Base-by-base conservation (phyloP, 2,888 invertebrate species). In the Stegana nigrithorax region DNA sequence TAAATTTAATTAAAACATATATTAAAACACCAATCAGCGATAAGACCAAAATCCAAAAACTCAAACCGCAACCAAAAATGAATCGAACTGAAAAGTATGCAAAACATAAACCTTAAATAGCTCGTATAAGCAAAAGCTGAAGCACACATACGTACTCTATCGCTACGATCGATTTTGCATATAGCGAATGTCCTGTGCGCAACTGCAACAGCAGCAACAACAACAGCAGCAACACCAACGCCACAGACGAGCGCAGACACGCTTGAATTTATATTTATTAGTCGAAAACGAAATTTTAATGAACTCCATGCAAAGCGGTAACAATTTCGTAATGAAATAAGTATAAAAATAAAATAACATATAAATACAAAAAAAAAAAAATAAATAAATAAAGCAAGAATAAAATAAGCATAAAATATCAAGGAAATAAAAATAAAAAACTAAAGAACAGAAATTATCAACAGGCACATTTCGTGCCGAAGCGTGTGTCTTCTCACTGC, bases 281-380 rank as follows among this genome's bases (percentile, higher is more conserved):
- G 81, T 75, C 78, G 70, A 78, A 79, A 80, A 73, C 73, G 73
- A 81, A 81, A 83, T 83, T 83, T 83, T 83, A 83, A 83, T 83
- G 83, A 83, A 83, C 81, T 70, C n/a, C n/a, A n/a, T n/a, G 62
- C 47, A 57, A 47, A 14, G 64, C 10, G 10, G 29, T 67, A 70
- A 71, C 66, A 65, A 67, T 70, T 67, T 70, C 73, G 69, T 55
- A 73, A 74, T 66, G 61, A 78, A 79, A 75, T 71, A 67, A 67
- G 68, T 70, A 74, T 67, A 65, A 67, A 71, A 71, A 66, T 66
- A 67, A 72, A 68, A 68, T 67, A 59, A 57, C 59, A 59, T 50
- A 29, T n/a, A 45, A 42, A 51, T 25, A n/a, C 3, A 51, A 60
- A 66, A 64, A 63, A 64, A 67, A 67, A 62, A 62, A 65, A 61